These are phyloP conservation scores for Chrysolina americana DNA, from an alignment of 2,888 invertebrate species.

Conservation along the genomic window DNA sequence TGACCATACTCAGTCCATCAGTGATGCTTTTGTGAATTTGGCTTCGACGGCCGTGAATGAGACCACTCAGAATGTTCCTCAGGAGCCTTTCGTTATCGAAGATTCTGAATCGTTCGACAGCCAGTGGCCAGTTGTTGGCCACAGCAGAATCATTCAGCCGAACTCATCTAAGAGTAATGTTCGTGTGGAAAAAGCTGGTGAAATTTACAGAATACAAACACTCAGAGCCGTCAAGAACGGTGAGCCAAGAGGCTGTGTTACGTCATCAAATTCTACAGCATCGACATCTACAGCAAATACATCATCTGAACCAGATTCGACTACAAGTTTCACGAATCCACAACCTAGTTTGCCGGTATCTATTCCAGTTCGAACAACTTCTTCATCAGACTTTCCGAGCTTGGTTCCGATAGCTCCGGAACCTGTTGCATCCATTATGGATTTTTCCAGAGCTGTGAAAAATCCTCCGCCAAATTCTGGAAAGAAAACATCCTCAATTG, in stretches of 20 bases:
- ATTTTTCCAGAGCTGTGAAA: conserved; percentile 31
- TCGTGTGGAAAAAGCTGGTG: not conserved
- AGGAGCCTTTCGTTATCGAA: conserved; percentile 25
- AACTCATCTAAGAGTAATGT: not conserved
- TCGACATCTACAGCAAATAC: not conserved
- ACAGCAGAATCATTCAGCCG: conserved; percentile 29
- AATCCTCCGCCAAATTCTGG: not conserved
- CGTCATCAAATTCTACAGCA: not conserved
- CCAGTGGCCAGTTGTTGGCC: conserved; percentile 38
- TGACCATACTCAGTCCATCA: conserved; percentile 25
- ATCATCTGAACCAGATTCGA: conserved; percentile 22
- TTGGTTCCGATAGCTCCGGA: conserved; percentile 4
- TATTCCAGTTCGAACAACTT: not conserved
- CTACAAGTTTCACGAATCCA: not conserved
- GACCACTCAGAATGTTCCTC: not conserved
- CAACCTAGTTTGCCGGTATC: not conserved
- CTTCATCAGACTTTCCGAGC: not conserved
- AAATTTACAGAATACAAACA: not conserved
- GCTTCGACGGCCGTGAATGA: conserved; percentile 13
- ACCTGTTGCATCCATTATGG: conserved; percentile 15
- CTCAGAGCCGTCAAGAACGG: not conserved
- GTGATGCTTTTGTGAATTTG: conserved; percentile 32
- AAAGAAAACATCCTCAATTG: conserved; percentile 19
- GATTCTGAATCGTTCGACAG: conserved; percentile 44
- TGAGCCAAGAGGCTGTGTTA: not conserved